A percentile compares a stretch with the other conserved stretches of the same genome.
Evolutionary conservation across 2,113 vertebrate species (phyloP).

Genomic region (Scophthalmus maximus): DNA sequence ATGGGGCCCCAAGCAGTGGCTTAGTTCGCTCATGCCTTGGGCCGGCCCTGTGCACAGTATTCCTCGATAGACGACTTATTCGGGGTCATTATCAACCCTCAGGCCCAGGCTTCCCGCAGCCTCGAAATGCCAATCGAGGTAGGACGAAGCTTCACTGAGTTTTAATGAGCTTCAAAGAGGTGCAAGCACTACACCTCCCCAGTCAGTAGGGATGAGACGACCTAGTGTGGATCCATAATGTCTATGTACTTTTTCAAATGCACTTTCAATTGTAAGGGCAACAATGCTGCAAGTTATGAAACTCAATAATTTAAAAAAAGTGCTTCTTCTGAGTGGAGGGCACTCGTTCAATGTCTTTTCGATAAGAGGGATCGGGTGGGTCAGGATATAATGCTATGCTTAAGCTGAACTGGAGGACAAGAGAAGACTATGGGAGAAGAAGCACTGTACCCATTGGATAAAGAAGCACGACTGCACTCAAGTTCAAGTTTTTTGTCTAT

Average conservation of each 20-base stretch:
- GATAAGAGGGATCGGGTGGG: constrained; percentile 56
- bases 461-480: too few relatives aligned
- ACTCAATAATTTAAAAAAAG: constrained; percentile 70
- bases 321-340: constrained; percentile 65
- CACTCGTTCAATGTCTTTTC: constrained; percentile 63
- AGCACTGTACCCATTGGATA: too few relatives aligned
- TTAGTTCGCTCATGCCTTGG: too few relatives aligned
- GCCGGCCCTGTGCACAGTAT: constrained; percentile 29
- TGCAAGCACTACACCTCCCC: constrained; percentile 31
- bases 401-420: constrained; percentile 55
- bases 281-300: constrained; percentile 65
- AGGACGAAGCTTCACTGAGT: constrained; percentile 18
- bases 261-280: constrained; percentile 65
- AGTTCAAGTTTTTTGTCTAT: constrained; percentile 1
- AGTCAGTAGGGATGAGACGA: constrained; percentile 30
- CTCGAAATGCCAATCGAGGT: constrained; percentile 31
- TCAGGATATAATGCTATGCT: constrained; percentile 50
- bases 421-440: not conserved
- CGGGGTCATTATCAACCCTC: constrained; percentile 20
- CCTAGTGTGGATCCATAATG: constrained; percentile 57
- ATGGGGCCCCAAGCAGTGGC: too few relatives aligned
- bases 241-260: constrained; percentile 69
- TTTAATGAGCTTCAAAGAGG: constrained; percentile 55
- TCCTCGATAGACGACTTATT: constrained; percentile 15
- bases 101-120: constrained; percentile 6